A percentile compares a stretch with the other conserved stretches of the same genome.
phyloP scores from a whole-genome alignment of 2,888 invertebrate species.

The Venustoraphidia nigricollis region DNA sequence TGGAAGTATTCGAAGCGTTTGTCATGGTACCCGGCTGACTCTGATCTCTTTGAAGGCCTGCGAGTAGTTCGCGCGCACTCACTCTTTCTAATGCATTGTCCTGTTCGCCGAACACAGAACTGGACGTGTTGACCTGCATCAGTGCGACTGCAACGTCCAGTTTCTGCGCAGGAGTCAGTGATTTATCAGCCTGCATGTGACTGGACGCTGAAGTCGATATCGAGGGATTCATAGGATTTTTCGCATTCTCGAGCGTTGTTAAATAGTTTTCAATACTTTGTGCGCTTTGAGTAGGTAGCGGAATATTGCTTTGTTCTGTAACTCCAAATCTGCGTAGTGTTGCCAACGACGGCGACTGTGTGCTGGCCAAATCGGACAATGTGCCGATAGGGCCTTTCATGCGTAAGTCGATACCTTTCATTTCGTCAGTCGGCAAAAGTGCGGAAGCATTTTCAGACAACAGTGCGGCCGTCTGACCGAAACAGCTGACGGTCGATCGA shows the following conservation, averaged over 20 bases:
- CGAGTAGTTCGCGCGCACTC: background rate
- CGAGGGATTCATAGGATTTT: background rate
- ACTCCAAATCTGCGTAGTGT: slow-evolving; percentile 32
- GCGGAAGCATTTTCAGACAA: slow-evolving; percentile 1
- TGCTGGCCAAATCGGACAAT: slow-evolving; percentile 29
- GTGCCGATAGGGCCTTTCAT: slow-evolving; percentile 45
- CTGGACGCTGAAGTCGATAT: too few species aligned
- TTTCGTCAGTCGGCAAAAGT: slow-evolving; percentile 23
- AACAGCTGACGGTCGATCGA: slow-evolving; percentile 5
- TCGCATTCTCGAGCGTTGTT: slow-evolving; percentile 31
- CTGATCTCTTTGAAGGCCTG: too few species aligned
- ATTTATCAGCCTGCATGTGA: too few species aligned
- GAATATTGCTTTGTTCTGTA: slow-evolving; percentile 26
- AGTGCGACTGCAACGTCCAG: slow-evolving; percentile 8
- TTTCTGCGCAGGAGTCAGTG: too few species aligned
- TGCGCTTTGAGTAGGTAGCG: slow-evolving; percentile 38
- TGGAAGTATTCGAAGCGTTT: background rate
- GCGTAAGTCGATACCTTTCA: slow-evolving; percentile 48
- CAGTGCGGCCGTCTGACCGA: background rate
- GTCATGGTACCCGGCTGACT: background rate
- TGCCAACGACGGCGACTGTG: slow-evolving; percentile 38
- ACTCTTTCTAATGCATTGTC: background rate
- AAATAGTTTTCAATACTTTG: slow-evolving; percentile 43
- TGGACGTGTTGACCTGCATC: background rate
- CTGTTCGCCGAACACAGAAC: background rate